Evolutionary conservation across 2,888 invertebrate species (phyloP), one percentile per base, ranked within the genome.

Genomic region (Ceraclea dissimilis): DNA sequence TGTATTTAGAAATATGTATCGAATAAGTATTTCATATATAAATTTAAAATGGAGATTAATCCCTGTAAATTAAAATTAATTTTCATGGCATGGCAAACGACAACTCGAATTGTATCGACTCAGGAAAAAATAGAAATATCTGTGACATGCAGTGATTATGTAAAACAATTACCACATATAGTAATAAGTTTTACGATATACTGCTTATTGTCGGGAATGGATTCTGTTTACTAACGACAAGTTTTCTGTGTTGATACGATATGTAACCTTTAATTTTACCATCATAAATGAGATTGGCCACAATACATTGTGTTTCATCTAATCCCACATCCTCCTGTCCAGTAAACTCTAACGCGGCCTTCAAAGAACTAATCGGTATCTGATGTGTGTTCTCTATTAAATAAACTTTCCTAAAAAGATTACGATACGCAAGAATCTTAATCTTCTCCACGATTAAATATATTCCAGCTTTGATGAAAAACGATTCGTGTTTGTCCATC

Each of bases 201-300:
- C 80, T 81, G 62, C 86, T 85, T 43, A 89, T 71, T 13, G 83
- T 75, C 2, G 98, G 98, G 71, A 99, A 99, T 1, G 98, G 91
- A 76, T 93, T 94, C 69, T 93, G 90, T 71, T 99, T 99, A 66
- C 96, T 96, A 48, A 99, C 90, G 49, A 99, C 98, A 56, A 99
- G 82, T 74, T 96, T 97, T 70, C 95, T 89, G 73, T 99, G 97
- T 65, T 93, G 91, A 74, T 94, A 90, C 1, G 97, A 96, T 67
- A 99, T 94, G 71, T 99, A 99, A 0, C 99, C 98, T 71, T 97
- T 97, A 65, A 99, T 93, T 77, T 94, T 96, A 20, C 93, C 93
- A 73, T 96, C 95, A 68, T 85, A 93, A 66, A 99, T 98, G 54
- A 99, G 81, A 78, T 97, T 98, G 1, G 96, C 94, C 2, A 98